Percentiles rank a stretch among this genome's conserved stretches.
These are phyloP conservation scores for Todiramphus chloris DNA, from an alignment of 2,113 vertebrate genomes.

Conservation along the genomic window DNA sequence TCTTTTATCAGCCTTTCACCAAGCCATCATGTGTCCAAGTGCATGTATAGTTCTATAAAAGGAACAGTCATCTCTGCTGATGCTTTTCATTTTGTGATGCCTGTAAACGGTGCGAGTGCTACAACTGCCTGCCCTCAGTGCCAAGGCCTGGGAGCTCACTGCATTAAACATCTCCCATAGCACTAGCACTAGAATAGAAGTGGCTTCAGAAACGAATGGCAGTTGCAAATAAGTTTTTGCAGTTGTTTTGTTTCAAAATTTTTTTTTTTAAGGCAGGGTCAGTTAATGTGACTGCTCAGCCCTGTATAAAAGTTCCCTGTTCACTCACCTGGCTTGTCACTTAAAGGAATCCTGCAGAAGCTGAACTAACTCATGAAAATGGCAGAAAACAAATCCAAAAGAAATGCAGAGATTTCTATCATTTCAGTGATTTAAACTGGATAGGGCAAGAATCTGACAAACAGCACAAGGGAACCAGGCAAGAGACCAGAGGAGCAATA, in stretches of 20 bases:
- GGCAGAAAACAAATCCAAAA: neutral
- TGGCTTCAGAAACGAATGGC: neutral
- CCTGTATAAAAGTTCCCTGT: neutral
- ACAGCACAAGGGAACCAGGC: neutral
- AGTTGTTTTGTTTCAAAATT: neutral
- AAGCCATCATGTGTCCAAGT: constrained; percentile 17
- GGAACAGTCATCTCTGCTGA: neutral
- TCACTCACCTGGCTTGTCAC: neutral
- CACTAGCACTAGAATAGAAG: neutral
- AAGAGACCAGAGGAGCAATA: neutral
- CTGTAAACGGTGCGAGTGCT: neutral
- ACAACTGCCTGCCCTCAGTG: neutral
- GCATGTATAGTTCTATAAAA: neutral
- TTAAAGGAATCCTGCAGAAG: neutral
- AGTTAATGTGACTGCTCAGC: neutral
- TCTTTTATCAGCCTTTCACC: constrained; percentile 17
- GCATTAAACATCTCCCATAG: neutral
- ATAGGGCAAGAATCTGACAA: neutral
- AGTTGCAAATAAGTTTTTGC: neutral
- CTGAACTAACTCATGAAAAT: neutral
- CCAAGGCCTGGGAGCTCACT: neutral
- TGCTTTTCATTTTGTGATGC: neutral
- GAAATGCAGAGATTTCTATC: neutral
- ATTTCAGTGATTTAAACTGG: neutral
- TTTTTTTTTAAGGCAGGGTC: neutral